Conservation (phyloP, 1,140 invertebrate species). For the Cyphomyrmex costatus region DNA sequence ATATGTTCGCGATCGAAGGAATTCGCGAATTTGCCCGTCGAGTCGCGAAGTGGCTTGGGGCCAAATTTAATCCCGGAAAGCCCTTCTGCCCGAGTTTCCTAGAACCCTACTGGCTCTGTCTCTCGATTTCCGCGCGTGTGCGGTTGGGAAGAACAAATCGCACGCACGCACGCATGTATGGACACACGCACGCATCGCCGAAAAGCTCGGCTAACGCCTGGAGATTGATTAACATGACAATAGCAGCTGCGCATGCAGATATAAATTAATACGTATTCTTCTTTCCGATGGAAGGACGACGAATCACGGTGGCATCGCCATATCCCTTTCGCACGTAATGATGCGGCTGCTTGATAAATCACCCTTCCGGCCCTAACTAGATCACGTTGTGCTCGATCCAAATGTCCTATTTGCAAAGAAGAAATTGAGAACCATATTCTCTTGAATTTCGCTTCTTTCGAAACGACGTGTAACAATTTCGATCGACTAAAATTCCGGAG, state of each 20-base stretch:
- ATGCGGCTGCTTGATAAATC: conserved; percentile 46
- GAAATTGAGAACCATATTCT: background rate
- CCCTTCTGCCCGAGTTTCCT: conserved; percentile 81
- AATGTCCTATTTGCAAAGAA: conserved; percentile 31
- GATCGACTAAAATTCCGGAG: too few species aligned
- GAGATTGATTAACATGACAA: conserved; percentile 85
- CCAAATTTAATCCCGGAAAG: conserved; percentile 25
- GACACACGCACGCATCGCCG: conserved; percentile 39
- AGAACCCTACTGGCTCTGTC: conserved; percentile 75
- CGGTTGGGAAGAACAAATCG: conserved; percentile 43
- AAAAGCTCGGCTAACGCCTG: conserved; percentile 68
- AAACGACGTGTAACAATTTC: too few species aligned
- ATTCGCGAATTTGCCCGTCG: background rate
- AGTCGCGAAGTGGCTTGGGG: conserved; percentile 5
- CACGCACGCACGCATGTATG: conserved; percentile 51
- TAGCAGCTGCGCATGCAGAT: conserved; percentile 82
- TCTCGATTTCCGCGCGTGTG: conserved; percentile 8
- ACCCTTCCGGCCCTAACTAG: conserved; percentile 48
- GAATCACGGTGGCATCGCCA: conserved; percentile 7
- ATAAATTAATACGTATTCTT: conserved; percentile 87
- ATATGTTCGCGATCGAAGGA: conserved; percentile 17
- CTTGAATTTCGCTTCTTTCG: background rate
- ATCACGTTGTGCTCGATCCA: conserved; percentile 39
- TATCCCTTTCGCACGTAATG: conserved; percentile 37
- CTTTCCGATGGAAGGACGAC: conserved; percentile 80